These are phyloP conservation scores for Neodiprion lecontei DNA, from an alignment of 1,140 invertebrate species.

Conservation along the genomic window DNA sequence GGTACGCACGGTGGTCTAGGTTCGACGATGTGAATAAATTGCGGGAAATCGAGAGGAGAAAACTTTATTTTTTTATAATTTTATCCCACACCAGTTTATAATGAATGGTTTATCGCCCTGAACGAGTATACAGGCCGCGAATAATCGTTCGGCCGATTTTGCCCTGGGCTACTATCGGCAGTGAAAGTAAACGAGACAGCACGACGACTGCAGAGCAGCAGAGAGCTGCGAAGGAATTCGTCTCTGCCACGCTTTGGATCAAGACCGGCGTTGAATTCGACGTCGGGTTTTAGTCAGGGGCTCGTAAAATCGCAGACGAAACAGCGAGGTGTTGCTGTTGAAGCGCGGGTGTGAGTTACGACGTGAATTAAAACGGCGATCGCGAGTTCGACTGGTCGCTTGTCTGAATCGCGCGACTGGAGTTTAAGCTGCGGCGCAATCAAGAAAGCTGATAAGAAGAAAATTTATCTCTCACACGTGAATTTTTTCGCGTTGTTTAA, in stretches of 20 bases:
- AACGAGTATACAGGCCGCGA: not conserved
- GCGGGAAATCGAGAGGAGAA: not conserved
- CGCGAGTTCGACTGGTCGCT: not conserved
- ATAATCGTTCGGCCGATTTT: not conserved
- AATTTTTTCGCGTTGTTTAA: too few relatives aligned
- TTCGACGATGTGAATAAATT: not conserved
- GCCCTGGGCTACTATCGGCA: not conserved
- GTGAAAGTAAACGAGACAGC: constrained; percentile 1
- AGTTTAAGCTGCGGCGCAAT: not conserved
- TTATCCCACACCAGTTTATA: not conserved
- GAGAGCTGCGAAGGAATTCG: not conserved
- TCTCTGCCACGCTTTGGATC: too few relatives aligned
- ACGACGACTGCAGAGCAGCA: not conserved
- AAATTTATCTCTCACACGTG: not conserved
- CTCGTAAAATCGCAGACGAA: not conserved
- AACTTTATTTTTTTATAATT: not conserved
- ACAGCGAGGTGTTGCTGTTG: not conserved
- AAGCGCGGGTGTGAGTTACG: too few relatives aligned
- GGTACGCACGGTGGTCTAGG: not conserved
- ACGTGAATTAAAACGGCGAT: not conserved
- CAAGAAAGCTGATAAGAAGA: not conserved
- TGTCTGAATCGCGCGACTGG: not conserved
- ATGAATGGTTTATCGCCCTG: too few relatives aligned
- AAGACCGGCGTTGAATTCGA: too few relatives aligned
- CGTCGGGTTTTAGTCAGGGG: not conserved